A percentile compares a stretch with the other conserved stretches of the same genome.
phyloP scores from a whole-genome alignment of 2,888 invertebrate genomes.

The Linnaemya vulpina region DNA sequence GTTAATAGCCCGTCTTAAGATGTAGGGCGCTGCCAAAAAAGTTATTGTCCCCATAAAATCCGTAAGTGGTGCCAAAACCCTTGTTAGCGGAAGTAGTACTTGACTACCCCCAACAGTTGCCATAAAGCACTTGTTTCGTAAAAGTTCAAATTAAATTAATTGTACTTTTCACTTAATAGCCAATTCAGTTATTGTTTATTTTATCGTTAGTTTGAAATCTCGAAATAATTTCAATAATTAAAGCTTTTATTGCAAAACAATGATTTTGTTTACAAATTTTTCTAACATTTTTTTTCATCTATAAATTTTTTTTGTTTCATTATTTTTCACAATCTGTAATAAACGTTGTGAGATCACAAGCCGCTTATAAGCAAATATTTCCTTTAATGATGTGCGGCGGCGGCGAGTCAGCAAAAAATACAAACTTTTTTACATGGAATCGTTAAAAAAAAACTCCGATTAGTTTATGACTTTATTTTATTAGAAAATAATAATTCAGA shows the following conservation, averaged over 20 bases:
- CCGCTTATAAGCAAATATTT: constrained; percentile 39
- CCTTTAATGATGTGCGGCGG: constrained; percentile 38
- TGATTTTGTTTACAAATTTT: background rate
- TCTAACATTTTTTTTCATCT: background rate
- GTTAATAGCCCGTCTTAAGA: no score
- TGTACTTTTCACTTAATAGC: constrained; percentile 16
- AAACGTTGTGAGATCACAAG: constrained; percentile 50
- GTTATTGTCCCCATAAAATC: no score
- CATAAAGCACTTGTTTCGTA: background rate
- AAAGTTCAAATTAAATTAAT: constrained; percentile 7
- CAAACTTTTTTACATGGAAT: constrained; percentile 52
- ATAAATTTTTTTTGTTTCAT: background rate
- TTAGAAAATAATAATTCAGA: constrained; percentile 15
- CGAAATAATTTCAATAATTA: constrained; percentile 49
- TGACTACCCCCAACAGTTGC: no score
- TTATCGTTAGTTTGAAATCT: constrained; percentile 58
- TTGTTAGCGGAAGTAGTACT: no score
- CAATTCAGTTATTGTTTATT: constrained; percentile 22
- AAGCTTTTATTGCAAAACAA: constrained; percentile 17
- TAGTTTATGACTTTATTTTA: constrained; percentile 21
- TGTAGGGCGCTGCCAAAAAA: no score
- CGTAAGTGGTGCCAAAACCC: no score
- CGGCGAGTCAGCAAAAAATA: constrained; percentile 21
- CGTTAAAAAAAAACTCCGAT: constrained; percentile 36
- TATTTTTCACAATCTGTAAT: background rate